Base-by-base conservation (phyloP, 92 coral and sea anemone species). In the Heliopora coerulea region DNA sequence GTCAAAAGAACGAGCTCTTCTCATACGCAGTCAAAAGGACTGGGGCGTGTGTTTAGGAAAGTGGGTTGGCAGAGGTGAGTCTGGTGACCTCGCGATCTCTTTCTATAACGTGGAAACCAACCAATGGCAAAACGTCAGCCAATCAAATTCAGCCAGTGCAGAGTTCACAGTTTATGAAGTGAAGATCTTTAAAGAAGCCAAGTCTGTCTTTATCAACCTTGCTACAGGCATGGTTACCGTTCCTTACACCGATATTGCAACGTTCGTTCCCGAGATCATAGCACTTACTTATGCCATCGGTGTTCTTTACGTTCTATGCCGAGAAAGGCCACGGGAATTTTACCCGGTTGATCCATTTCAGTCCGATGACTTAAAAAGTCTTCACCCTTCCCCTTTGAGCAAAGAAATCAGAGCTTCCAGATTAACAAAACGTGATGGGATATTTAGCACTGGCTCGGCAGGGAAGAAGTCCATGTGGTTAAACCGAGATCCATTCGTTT, bases 211-310 rank as follows among this genome's bases (percentile, higher is more conserved):
- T 33, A 72, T 82, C 20, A 73, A 82, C 27, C 54, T 82, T 34
- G 73, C 66, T 18, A 66, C 82, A 39, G 86, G 86, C 8, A 50
- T 62, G 29, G 82, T 82, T 46, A 75, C 86, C 33, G 74, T 82
- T 62, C 86, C 86, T 30, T 70, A 54, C 54, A 12, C 84, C 9
- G 72, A 56, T 18, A 56, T 82, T 42, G 86, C 87, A 20, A 70
- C 82, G n/a, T 70, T 70, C 63, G 65, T 85, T 0, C 95, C 95
- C 19, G 90, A 88, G 81, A 79, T 79, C 0, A 30, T 88, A 18
- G 89, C 95, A 17, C 79, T 88, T 46, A 88, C 90, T 13, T 82
- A 82, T 65, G 74, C 90, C 48, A 79, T 86, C 9, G 90, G 88
- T 23, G 63, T 88, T 46, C 86, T 88, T 19, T 87, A 82, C 34